Percentiles rank a stretch among this genome's conserved stretches.
Conservation (phyloP, 2,797 vertebrate species). For the Pantherophis vulpinus region DNA sequence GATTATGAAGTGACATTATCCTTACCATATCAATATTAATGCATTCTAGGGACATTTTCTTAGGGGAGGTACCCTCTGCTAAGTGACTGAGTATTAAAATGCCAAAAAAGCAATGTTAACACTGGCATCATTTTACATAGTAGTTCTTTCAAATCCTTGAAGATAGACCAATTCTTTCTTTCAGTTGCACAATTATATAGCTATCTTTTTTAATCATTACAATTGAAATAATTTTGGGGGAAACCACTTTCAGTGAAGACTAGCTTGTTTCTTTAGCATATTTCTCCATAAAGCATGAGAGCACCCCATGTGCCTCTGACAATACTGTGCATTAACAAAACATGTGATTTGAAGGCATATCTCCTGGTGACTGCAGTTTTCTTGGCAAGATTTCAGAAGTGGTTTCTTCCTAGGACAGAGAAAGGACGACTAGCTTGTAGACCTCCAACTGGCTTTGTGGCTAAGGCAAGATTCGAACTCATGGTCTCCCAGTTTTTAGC, state of each 20-base stretch:
- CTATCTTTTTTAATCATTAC: neutral
- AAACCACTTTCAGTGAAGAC: slow-evolving; percentile 19
- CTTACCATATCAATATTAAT: slow-evolving; percentile 14
- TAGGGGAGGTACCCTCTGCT: neutral
- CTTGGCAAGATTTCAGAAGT: neutral
- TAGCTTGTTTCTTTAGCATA: slow-evolving; percentile 10
- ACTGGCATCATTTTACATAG: neutral
- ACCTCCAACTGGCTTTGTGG: neutral
- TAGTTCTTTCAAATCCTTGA: slow-evolving; percentile 14
- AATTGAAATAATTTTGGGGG: slow-evolving; percentile 24
- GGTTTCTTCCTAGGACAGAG: neutral
- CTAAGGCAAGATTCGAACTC: neutral
- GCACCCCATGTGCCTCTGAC: slow-evolving; percentile 2
- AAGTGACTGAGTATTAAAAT: slow-evolving; percentile 17
- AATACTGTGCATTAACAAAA: neutral
- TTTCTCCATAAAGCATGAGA: neutral
- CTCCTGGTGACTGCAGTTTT: neutral
- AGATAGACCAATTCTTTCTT: neutral
- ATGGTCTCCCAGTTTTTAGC: neutral
- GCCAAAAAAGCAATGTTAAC: slow-evolving; percentile 42
- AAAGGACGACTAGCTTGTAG: neutral
- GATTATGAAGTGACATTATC: slow-evolving; percentile 7
- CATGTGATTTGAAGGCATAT: neutral
- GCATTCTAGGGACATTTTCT: neutral
- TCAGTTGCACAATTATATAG: slow-evolving; percentile 5